Percentiles rank a stretch among this genome's conserved stretches.
phyloP scores from a whole-genome alignment of 2,113 vertebrate species.

The Trematocara unimaculatum region DNA sequence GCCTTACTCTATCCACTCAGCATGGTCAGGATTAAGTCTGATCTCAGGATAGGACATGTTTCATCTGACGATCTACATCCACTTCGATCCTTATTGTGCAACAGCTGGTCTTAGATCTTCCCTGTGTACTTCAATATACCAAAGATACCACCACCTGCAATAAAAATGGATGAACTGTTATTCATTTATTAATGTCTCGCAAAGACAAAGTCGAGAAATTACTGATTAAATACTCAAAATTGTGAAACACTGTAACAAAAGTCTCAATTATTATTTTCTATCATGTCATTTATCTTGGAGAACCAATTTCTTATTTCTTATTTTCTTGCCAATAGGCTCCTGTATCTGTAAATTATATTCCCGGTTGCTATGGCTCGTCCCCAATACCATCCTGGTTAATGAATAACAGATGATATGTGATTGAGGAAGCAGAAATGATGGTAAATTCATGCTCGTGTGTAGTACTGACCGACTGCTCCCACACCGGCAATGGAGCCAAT shows the following conservation, averaged over 20 bases:
- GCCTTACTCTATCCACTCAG: neutral
- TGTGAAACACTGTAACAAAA: neutral
- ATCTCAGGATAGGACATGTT: neutral
- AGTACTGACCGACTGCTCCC: conserved; percentile 51
- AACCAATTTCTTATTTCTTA: neutral
- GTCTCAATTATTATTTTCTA: neutral
- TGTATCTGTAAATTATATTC: neutral
- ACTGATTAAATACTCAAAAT: neutral
- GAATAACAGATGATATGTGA: neutral
- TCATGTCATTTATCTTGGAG: neutral
- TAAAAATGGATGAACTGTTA: neutral
- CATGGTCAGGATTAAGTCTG: neutral
- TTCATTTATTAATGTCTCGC: neutral
- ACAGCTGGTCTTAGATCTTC: conserved; percentile 26
- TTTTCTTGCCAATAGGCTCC: neutral
- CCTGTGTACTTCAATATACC: conserved; percentile 53
- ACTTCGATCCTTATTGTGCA: neutral
- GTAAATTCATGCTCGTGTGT: neutral
- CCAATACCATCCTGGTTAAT: neutral
- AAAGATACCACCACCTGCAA: conserved; percentile 67
- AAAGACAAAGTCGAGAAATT: neutral
- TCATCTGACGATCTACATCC: neutral
- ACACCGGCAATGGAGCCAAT: conserved; percentile 60
- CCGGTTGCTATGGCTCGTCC: neutral
- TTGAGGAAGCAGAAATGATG: neutral